phyloP scores from a whole-genome alignment of 2,888 invertebrate genomes.

The Papilio elwesi region DNA sequence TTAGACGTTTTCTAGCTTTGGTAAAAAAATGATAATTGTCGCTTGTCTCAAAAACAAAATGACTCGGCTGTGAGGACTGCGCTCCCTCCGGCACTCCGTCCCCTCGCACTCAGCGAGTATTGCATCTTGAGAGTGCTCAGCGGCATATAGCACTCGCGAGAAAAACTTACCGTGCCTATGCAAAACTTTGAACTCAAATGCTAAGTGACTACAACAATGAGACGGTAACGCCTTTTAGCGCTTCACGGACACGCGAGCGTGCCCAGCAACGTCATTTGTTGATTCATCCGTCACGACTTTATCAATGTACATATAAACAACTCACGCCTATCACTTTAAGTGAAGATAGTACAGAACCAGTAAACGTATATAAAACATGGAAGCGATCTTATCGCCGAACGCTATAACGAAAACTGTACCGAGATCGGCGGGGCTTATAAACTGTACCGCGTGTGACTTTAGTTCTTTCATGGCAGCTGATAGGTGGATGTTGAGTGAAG shows the following conservation, averaged over 20 bases:
- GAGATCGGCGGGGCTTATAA: too few species aligned
- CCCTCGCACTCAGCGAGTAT: constrained; percentile 19
- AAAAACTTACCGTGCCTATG: constrained; percentile 7
- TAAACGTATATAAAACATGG: not conserved
- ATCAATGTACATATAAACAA: not conserved
- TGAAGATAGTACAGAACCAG: too few species aligned
- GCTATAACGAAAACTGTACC: too few species aligned
- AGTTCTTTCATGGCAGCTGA: too few species aligned
- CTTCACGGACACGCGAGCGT: not conserved
- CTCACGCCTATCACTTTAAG: not conserved
- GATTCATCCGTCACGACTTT: constrained; percentile 12
- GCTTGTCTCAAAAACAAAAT: constrained; percentile 34
- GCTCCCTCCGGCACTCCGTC: constrained; percentile 22
- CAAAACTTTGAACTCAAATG: constrained; percentile 16
- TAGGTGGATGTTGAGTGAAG: too few species aligned
- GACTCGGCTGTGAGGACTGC: constrained; percentile 16
- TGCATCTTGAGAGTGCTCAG: constrained; percentile 27
- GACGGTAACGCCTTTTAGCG: not conserved
- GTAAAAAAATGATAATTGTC: constrained; percentile 11
- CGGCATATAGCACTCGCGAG: constrained; percentile 9
- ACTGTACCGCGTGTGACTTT: too few species aligned
- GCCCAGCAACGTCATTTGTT: not conserved
- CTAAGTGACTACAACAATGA: constrained; percentile 29
- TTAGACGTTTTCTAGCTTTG: constrained; percentile 16
- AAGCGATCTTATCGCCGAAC: too few species aligned